Evolutionary conservation across 2,113 vertebrate species (phyloP).

Genomic region (Ictalurus punctatus): DNA sequence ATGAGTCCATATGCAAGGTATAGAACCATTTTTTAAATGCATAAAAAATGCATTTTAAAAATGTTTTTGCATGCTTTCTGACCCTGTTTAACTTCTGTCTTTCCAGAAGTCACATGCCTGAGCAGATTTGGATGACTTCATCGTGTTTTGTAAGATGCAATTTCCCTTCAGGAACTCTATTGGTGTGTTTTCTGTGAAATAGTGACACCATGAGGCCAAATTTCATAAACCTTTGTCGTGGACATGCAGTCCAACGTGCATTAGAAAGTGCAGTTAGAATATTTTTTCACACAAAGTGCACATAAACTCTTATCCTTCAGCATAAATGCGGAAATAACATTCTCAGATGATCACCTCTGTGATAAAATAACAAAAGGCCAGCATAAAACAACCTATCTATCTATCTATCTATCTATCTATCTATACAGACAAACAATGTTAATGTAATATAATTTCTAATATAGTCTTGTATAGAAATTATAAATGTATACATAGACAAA

Average conservation of each 20-base stretch:
- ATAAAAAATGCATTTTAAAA: background rate
- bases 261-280: background rate
- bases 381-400: too few species aligned
- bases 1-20: background rate
- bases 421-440: background rate
- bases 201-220: slow-evolving; percentile 39
- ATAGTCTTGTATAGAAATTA: background rate
- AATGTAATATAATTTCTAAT: background rate
- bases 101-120: slow-evolving; percentile 13
- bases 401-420: too few species aligned
- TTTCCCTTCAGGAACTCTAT: background rate
- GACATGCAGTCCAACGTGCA: background rate
- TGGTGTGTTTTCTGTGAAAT: background rate
- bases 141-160: background rate
- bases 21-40: background rate
- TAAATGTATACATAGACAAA: background rate
- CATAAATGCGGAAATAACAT: background rate
- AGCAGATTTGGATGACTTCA: slow-evolving; percentile 9
- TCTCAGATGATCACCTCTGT: background rate
- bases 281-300: background rate
- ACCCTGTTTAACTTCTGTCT: background rate
- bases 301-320: background rate
- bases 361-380: background rate
- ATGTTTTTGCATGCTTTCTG: background rate
- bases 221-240: background rate